Conservation (phyloP, 2,797 vertebrate species). For the Chromis chromis region DNA sequence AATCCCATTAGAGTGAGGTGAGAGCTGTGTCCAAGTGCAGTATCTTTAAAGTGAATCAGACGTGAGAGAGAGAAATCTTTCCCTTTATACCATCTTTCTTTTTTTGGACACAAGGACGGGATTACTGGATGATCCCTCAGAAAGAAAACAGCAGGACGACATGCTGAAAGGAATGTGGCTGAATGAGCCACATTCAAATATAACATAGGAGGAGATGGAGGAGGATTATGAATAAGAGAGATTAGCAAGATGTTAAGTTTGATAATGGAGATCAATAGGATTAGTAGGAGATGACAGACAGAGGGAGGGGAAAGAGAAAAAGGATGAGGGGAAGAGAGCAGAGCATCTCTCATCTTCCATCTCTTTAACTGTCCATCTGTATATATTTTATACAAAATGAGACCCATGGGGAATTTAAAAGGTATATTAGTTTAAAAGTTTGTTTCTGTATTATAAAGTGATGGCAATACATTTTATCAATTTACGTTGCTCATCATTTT, state of each 20-base stretch:
- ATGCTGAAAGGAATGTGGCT: background rate
- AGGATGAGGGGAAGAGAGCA: background rate
- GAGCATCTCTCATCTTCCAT: background rate
- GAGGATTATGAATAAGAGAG: conserved; percentile 45
- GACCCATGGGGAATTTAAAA: no score
- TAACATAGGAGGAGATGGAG: conserved; percentile 17
- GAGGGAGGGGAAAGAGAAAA: background rate
- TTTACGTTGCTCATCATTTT: no score
- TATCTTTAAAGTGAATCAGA: background rate
- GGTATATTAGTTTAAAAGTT: no score
- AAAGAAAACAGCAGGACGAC: conserved; percentile 37
- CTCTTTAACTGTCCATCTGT: no score
- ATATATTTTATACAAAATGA: no score
- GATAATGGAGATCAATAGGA: conserved; percentile 45
- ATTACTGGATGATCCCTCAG: conserved; percentile 42
- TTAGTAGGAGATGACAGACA: conserved; percentile 27
- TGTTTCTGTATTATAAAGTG: no score
- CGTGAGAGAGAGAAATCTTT: conserved; percentile 5
- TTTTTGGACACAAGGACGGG: conserved; percentile 21
- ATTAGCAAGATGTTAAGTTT: conserved; percentile 17
- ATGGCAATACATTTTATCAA: no score
- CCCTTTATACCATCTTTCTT: conserved; percentile 3
- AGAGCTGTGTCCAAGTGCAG: background rate
- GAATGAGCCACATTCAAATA: conserved; percentile 33
- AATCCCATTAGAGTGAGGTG: conserved; percentile 2